Evolutionary conservation across 2,113 vertebrate genomes (phyloP).

Genomic region (Nanorana parkeri): DNA sequence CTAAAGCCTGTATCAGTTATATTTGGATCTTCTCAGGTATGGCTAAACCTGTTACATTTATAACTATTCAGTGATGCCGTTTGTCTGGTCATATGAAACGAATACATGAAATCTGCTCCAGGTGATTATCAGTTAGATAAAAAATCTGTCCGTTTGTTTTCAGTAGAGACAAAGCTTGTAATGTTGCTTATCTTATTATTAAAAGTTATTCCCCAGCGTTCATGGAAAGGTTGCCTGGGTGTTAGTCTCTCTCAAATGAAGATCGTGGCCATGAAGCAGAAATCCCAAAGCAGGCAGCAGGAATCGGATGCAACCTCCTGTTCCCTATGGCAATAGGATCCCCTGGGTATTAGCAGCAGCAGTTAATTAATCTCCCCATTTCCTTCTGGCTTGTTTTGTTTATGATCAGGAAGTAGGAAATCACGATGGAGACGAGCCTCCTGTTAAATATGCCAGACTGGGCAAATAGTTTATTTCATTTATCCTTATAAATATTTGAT

Average conservation of each 20-base stretch:
- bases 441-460: slow-evolving; percentile 18
- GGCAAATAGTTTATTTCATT: neutral
- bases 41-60: too few species aligned
- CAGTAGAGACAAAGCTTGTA: slow-evolving; percentile 20
- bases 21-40: too few species aligned
- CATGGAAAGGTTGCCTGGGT: slow-evolving; percentile 20
- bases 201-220: slow-evolving; percentile 23
- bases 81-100: too few species aligned
- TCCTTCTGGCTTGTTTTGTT: slow-evolving; percentile 31
- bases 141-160: slow-evolving; percentile 9
- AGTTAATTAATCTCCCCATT: slow-evolving; percentile 35
- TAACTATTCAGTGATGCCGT: too few species aligned
- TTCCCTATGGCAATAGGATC: slow-evolving; percentile 16
- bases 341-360: slow-evolving; percentile 25
- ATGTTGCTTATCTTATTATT: slow-evolving; percentile 29
- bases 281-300: slow-evolving; percentile 30
- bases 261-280: slow-evolving; percentile 37
- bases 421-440: slow-evolving; percentile 3
- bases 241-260: slow-evolving; percentile 9
- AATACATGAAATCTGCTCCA: too few species aligned
- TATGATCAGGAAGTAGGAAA: slow-evolving; percentile 40
- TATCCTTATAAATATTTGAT: slow-evolving; percentile 20
- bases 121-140: too few species aligned
- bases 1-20: too few species aligned
- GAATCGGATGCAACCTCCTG: slow-evolving; percentile 20